A percentile compares a stretch with the other conserved stretches of the same genome.
Conservation (phyloP, 2,113 vertebrate species). For the Cisticola juncidis region DNA sequence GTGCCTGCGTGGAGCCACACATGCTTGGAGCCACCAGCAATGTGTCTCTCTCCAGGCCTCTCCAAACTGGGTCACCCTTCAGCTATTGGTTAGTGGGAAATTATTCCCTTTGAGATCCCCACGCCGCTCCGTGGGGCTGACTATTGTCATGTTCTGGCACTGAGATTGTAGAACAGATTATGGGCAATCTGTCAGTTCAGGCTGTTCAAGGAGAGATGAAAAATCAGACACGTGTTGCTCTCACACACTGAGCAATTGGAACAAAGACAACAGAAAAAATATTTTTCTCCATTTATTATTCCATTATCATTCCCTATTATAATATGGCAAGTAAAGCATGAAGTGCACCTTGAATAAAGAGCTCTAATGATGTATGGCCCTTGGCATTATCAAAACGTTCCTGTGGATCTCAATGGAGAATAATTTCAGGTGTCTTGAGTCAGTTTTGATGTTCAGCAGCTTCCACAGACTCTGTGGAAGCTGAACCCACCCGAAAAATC, state of each 20-base stretch:
- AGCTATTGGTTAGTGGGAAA: slow-evolving; percentile 16
- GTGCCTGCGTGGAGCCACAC: slow-evolving; percentile 54
- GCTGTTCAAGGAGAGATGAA: slow-evolving; percentile 35
- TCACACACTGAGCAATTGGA: background rate
- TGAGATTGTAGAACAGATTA: slow-evolving; percentile 35
- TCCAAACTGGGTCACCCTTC: slow-evolving; percentile 54
- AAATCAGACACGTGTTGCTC: slow-evolving; percentile 47
- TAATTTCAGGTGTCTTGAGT: background rate
- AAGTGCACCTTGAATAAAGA: background rate
- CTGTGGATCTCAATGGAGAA: background rate
- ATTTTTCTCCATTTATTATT: background rate
- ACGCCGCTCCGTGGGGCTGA: background rate
- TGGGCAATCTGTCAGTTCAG: slow-evolving; percentile 50
- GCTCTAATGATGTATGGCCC: background rate
- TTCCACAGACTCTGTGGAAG: background rate
- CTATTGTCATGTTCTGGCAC: slow-evolving; percentile 46
- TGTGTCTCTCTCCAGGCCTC: slow-evolving; percentile 51
- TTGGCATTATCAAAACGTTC: background rate
- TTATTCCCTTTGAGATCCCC: slow-evolving; percentile 25
- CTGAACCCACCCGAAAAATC: background rate
- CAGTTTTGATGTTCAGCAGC: background rate
- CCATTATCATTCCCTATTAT: background rate
- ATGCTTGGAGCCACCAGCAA: slow-evolving; percentile 46
- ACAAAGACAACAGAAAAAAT: background rate
- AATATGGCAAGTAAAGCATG: background rate